Evolutionary conservation across 2,797 vertebrate species (phyloP).

Genomic region (Macrochelys suwanniensis): DNA sequence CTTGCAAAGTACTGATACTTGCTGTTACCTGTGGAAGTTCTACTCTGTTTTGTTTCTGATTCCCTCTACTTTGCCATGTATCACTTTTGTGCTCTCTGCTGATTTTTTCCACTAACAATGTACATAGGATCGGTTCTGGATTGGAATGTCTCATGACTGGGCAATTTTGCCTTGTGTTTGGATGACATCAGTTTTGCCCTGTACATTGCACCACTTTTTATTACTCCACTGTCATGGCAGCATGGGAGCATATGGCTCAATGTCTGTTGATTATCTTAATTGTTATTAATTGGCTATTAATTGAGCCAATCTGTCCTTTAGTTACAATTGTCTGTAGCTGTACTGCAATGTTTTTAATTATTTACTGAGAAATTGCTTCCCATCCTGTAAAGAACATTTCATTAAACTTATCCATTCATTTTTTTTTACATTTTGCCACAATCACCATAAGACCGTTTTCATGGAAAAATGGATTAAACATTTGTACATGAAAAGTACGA

Average conservation of each 20-base stretch:
- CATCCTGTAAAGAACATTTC: not conserved
- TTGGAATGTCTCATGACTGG: not conserved
- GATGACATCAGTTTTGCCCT: not conserved
- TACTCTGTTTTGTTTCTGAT: slow-evolving; percentile 3
- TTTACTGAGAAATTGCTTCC: not conserved
- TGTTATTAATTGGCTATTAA: not conserved
- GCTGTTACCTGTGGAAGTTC: not conserved
- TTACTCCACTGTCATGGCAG: fast-evolving
- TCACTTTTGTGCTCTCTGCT: not conserved
- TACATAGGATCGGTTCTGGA: not conserved
- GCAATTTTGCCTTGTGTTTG: not conserved
- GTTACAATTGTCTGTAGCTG: not conserved
- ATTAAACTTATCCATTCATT: not conserved
- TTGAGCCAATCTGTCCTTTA: not conserved
- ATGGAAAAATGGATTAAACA: slow-evolving; percentile 40
- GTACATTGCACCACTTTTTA: not conserved
- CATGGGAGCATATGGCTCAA: not conserved
- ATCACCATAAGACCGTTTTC: not conserved
- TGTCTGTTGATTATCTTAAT: fast-evolving
- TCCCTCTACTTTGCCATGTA: not conserved
- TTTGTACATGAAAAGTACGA: slow-evolving; percentile 43
- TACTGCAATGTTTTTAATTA: not conserved
- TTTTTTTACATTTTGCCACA: not conserved
- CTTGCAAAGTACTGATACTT: not conserved
- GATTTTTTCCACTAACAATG: not conserved